Percentiles rank a stretch among this genome's conserved stretches.
phyloP scores from a whole-genome alignment of 1,140 invertebrate species.

The Microplitis demolitor region DNA sequence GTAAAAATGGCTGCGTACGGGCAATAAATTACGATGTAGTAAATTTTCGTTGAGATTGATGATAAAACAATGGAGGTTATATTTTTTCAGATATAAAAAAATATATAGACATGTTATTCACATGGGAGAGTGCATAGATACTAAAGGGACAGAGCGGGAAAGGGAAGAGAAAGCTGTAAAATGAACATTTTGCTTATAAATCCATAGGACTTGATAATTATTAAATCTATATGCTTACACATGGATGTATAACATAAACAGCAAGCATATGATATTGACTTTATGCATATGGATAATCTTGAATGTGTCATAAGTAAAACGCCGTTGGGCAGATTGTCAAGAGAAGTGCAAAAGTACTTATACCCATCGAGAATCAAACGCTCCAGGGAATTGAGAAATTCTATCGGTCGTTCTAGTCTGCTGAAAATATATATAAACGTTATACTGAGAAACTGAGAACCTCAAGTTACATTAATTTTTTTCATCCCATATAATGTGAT shows the following conservation, averaged over 20 bases:
- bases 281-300: neutral
- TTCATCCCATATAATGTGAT: neutral
- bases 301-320: neutral
- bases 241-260: neutral
- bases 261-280: neutral
- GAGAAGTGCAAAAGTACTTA: neutral
- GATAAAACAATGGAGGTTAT: no score
- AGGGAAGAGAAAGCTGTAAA: no score
- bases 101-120: no score
- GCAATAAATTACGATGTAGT: no score
- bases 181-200: neutral
- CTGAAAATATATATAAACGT: neutral
- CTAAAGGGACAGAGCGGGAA: no score
- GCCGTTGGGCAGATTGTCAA: constrained; percentile 11
- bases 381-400: constrained; percentile 15
- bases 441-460: constrained; percentile 2
- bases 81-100: no score
- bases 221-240: neutral
- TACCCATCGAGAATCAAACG: constrained; percentile 9
- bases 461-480: neutral
- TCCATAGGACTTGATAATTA: neutral
- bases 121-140: no score
- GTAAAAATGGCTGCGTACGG: no score
- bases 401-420: constrained; percentile 13
- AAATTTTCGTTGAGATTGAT: no score